A percentile compares a stretch with the other conserved stretches of the same genome.
These are phyloP conservation scores for Dascillus cervinus DNA, from an alignment of 2,888 invertebrate genomes.

Conservation along the genomic window DNA sequence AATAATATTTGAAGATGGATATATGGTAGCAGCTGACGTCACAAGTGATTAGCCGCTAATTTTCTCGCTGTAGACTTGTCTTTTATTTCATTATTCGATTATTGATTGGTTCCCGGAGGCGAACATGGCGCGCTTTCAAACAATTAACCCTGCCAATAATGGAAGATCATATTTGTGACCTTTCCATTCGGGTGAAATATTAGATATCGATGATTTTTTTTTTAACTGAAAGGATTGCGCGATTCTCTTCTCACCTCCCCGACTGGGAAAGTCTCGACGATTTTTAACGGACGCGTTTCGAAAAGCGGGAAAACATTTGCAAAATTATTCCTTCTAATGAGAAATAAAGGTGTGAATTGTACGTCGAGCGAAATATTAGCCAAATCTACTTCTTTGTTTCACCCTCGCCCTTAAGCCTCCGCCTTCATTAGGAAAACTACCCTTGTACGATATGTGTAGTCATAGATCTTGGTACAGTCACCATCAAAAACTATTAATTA, in stretches of 20 bases:
- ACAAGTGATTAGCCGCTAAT: conserved; percentile 39
- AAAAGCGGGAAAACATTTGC: no score
- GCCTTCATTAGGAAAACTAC: conserved; percentile 23
- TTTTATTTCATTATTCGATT: conserved; percentile 36
- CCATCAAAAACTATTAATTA: conserved; percentile 11
- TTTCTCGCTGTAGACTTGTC: conserved; percentile 33
- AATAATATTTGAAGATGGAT: no score
- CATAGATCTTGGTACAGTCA: conserved; percentile 14
- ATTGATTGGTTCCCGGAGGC: conserved; percentile 34
- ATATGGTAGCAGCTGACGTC: conserved; percentile 27
- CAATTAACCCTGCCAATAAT: conserved; percentile 41
- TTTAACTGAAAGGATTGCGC: no score
- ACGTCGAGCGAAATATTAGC: conserved; percentile 20
- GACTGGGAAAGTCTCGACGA: no score
- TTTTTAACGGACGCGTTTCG: no score
- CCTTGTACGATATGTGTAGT: conserved; percentile 14
- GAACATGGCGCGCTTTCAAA: conserved; percentile 39
- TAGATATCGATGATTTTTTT: conserved; percentile 15
- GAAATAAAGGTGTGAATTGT: background rate
- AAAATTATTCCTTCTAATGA: no score
- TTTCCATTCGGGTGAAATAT: conserved; percentile 20
- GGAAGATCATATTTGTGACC: conserved; percentile 34
- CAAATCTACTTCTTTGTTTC: conserved; percentile 26
- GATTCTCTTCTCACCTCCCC: no score
- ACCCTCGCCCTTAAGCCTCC: conserved; percentile 19